Evolutionary conservation across 2,888 invertebrate species (phyloP).

Genomic region (Ctena decussata): DNA sequence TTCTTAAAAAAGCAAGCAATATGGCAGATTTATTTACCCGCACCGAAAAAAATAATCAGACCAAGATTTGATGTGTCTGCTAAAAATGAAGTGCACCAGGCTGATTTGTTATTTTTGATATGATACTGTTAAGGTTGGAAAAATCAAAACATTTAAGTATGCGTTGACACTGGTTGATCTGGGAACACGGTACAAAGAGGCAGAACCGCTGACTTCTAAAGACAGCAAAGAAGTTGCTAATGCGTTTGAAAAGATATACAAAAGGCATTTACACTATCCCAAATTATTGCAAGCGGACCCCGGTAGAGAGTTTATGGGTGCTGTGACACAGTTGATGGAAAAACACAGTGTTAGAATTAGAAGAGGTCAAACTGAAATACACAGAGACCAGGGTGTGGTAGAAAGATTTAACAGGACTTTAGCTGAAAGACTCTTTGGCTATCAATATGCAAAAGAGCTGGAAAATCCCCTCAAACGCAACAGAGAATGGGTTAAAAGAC

Average conservation of each 20-base stretch:
- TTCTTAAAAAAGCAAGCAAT: no score
- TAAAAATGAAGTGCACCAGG: constrained; percentile 51
- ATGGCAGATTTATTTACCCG: not conserved
- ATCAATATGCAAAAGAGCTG: constrained; percentile 56
- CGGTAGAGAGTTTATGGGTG: constrained; percentile 57
- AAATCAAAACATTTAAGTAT: not conserved
- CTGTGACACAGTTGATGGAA: constrained; percentile 43
- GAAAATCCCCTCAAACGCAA: constrained; percentile 31
- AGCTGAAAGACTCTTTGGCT: constrained; percentile 56
- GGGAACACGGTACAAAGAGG: constrained; percentile 55
- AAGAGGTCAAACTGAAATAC: constrained; percentile 46
- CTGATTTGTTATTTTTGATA: constrained; percentile 52
- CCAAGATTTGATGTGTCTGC: constrained; percentile 56
- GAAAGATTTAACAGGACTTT: constrained; percentile 59
- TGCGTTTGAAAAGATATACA: constrained; percentile 59
- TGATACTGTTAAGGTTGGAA: constrained; percentile 21
- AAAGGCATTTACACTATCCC: constrained; percentile 44
- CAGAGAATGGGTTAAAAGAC: constrained; percentile 57
- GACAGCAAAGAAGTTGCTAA: constrained; percentile 51
- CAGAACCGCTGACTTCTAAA: constrained; percentile 63
- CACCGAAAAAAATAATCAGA: constrained; percentile 41
- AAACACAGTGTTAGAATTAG: constrained; percentile 49
- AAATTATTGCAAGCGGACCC: constrained; percentile 61
- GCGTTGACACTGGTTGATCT: constrained; percentile 39
- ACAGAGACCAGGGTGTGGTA: constrained; percentile 58